Evolutionary conservation across 2,797 vertebrate genomes (phyloP).

Genomic region (Synaphobranchus kaupii): DNA sequence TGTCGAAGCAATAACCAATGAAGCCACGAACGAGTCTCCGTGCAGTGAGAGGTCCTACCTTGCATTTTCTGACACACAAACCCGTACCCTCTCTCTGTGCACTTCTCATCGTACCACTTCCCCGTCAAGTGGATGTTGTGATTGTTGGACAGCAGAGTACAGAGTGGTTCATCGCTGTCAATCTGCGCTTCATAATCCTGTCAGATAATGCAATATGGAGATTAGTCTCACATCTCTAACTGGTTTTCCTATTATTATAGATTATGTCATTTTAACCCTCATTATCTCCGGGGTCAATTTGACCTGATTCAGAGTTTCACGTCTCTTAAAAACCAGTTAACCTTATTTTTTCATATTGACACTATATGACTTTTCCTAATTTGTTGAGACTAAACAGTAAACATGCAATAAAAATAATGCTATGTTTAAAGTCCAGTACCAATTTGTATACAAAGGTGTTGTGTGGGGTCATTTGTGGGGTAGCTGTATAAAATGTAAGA

Average conservation of each 20-base stretch:
- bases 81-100: constrained; percentile 79
- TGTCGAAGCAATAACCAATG: not conserved
- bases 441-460: too few species aligned
- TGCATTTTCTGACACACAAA: constrained; percentile 90
- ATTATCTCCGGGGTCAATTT: too few species aligned
- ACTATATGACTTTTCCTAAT: too few species aligned
- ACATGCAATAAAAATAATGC: too few species aligned
- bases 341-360: too few species aligned
- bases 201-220: not conserved
- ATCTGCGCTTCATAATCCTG: constrained; percentile 46
- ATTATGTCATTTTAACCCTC: not conserved
- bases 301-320: too few species aligned
- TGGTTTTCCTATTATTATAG: not conserved
- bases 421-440: too few species aligned
- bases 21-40: too few species aligned
- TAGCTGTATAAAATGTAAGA: too few species aligned
- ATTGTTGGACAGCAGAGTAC: constrained; percentile 85
- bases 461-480: too few species aligned
- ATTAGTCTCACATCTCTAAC: not conserved
- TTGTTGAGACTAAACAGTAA: too few species aligned
- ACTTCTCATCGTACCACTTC: constrained; percentile 90
- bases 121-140: constrained; percentile 88
- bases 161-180: constrained; percentile 66
- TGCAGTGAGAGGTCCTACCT: constrained; percentile 68
- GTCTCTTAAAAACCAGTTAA: too few species aligned